Evolutionary conservation across 2,888 invertebrate species (phyloP).

Genomic region (Dendrolimus houi): DNA sequence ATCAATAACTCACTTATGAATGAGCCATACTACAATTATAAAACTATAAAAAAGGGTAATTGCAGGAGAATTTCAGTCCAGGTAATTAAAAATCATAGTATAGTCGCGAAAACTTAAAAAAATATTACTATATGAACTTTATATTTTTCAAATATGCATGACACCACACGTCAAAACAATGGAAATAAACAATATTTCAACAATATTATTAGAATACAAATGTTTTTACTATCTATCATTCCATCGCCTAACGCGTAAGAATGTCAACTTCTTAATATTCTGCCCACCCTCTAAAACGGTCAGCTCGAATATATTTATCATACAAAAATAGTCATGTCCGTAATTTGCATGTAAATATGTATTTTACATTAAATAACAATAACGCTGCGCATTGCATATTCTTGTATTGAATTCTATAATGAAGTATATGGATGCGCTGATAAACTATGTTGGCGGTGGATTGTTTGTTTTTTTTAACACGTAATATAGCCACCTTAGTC

Average conservation of each 20-base stretch:
- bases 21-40: too few relatives aligned
- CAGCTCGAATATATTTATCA: not conserved
- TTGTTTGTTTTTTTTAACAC: not conserved
- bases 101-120: too few relatives aligned
- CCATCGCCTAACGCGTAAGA: not conserved
- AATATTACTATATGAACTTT: too few relatives aligned
- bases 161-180: too few relatives aligned
- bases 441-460: not conserved
- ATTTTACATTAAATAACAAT: not conserved
- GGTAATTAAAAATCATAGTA: too few relatives aligned
- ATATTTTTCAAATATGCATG: too few relatives aligned
- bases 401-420: not conserved
- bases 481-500: not conserved
- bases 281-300: not conserved
- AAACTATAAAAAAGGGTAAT: too few relatives aligned
- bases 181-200: not conserved
- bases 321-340: not conserved
- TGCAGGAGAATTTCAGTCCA: too few relatives aligned
- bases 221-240: not conserved
- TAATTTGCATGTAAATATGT: not conserved
- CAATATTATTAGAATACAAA: not conserved
- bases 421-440: not conserved
- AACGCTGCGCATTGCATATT: not conserved
- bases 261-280: not conserved
- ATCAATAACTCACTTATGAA: too few relatives aligned